Evolutionary conservation across 2,113 vertebrate species (phyloP).

Genomic region (Melanerpes formicivorus): DNA sequence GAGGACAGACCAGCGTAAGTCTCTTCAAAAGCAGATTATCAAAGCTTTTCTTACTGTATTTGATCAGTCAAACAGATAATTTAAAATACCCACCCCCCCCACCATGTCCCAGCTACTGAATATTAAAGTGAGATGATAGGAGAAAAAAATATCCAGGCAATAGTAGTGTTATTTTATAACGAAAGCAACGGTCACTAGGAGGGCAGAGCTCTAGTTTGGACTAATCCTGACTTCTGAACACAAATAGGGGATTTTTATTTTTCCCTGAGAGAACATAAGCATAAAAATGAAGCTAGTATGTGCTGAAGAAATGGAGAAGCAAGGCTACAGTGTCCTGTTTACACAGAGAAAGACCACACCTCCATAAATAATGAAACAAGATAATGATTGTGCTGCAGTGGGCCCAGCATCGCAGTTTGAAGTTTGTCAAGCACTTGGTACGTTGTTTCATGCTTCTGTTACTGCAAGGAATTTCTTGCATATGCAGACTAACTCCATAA

Average conservation of each 20-base stretch:
- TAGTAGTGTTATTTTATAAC: background rate
- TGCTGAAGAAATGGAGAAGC: constrained; percentile 1
- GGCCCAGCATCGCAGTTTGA: background rate
- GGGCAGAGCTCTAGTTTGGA: background rate
- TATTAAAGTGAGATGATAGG: background rate
- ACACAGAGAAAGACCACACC: background rate
- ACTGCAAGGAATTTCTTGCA: background rate
- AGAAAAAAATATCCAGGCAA: background rate
- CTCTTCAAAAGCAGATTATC: background rate
- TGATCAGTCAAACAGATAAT: background rate
- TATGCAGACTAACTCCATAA: background rate
- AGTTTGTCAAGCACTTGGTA: background rate
- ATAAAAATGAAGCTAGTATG: background rate
- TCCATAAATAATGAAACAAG: constrained; percentile 67
- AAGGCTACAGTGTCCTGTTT: constrained; percentile 26
- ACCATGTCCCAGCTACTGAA: background rate
- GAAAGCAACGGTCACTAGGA: background rate
- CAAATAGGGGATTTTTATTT: background rate
- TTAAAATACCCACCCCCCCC: background rate
- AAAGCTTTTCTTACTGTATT: background rate
- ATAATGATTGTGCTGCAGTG: background rate
- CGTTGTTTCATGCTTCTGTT: background rate
- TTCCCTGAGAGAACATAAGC: background rate
- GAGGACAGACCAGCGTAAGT: constrained; percentile 95
- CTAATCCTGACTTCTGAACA: background rate